These are phyloP conservation scores for Erythrocebus patas DNA, from an alignment of 2,113 vertebrate genomes.

Conservation along the genomic window DNA sequence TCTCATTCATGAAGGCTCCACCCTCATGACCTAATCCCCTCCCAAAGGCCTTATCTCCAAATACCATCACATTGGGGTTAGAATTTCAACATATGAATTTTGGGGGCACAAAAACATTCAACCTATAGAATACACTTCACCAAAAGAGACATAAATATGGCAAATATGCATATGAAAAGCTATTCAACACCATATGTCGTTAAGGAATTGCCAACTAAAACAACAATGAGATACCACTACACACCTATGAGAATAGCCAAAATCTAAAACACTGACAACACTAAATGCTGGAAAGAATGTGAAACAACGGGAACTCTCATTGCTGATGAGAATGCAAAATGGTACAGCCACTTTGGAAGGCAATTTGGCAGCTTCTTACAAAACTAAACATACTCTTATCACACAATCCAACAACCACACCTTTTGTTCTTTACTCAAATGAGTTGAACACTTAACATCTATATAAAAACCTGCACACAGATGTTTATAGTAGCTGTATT, in stretches of 20 bases:
- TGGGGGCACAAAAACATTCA: background rate
- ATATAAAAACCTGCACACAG: background rate
- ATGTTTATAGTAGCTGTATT: background rate
- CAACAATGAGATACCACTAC: background rate
- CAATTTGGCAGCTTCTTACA: background rate
- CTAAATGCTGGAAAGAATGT: background rate
- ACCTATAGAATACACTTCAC: background rate
- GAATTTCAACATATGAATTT: background rate
- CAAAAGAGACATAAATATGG: background rate
- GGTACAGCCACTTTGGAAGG: background rate
- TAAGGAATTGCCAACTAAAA: conserved; percentile 8
- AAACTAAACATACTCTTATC: background rate
- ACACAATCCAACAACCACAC: background rate
- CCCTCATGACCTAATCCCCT: background rate
- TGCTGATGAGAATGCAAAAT: background rate
- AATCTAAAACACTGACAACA: background rate
- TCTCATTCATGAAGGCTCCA: background rate
- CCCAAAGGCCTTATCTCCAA: background rate
- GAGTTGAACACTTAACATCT: background rate
- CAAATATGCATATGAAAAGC: background rate
- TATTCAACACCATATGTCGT: background rate
- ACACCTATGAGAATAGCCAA: background rate
- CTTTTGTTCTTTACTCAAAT: background rate
- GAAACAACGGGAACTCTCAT: background rate
- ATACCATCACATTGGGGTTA: background rate